Evolutionary conservation across 2,888 invertebrate species (phyloP), one percentile per base, ranked within the genome.

Genomic region (Griposia aprilina): DNA sequence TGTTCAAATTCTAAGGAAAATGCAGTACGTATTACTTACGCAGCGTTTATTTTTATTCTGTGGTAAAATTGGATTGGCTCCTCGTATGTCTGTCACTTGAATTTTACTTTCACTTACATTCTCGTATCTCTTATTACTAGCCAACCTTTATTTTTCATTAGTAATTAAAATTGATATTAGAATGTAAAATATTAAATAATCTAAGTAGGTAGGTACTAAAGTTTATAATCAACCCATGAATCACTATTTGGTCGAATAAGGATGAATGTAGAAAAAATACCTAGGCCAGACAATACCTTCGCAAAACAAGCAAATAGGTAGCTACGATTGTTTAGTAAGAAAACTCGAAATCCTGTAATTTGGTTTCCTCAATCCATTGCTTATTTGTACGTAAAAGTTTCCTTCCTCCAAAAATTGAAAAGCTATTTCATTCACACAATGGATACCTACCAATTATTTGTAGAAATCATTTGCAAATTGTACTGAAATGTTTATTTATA

Each of bases 1-100:
- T 79, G 69, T 79, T 55, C 30, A 50, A 81, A 59, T 73, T 78
- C 67, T 81, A 65, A 76, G 74, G 81, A 83, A 83, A 74, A 77
- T 63, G 41, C 26, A 36, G 20, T 57, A 36, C 0, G 3, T 57
- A 52, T 36, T 45, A 62, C 36, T 5, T 30, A 59, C 15, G 60
- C 23, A 71, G 67, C 17, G 13, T 77, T 77, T 81, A 78, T 77
- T 81, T 76, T 76, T 55, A n/a, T 26, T 63, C 15, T 48, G 15
- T n/a, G 50, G 17, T 75, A 41, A 23, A 23, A 50, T 55, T 63
- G 36, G 11, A 69, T 26, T 13, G 52, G 23, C n/a, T 76, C 20
- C 11, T 13, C 23, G 20, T 26, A n/a, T 0, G 2, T 23, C 8
- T 52, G 23, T 63, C 62, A 45, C n/a, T 30, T 20, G 4, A 69